Evolutionary conservation across 2,888 invertebrate species (phyloP).

Genomic region (Callosobruchus maculatus): DNA sequence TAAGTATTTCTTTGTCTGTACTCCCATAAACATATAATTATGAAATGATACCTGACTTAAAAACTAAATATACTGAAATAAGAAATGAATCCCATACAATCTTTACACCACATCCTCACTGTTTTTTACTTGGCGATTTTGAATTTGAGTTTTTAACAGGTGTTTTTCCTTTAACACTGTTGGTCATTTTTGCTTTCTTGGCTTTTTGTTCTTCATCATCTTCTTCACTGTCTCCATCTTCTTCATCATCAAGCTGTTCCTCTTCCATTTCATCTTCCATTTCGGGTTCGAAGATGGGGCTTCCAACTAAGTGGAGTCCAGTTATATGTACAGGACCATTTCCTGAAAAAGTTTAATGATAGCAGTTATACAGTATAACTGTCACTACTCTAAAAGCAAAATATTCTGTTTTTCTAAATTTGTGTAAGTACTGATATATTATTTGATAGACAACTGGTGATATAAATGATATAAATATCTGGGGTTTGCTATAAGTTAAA

Average conservation of each 20-base stretch:
- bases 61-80: not conserved
- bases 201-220: conserved; percentile 74
- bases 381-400: too few species aligned
- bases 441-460: too few species aligned
- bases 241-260: conserved; percentile 76
- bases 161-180: conserved; percentile 69
- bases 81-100: not conserved
- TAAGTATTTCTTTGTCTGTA: not conserved
- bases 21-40: too few species aligned
- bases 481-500: too few species aligned
- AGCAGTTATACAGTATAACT: too few species aligned
- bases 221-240: conserved; percentile 71
- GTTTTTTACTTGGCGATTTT: not conserved
- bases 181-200: conserved; percentile 73
- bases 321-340: conserved; percentile 81
- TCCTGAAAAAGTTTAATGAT: not conserved
- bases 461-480: too few species aligned
- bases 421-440: too few species aligned
- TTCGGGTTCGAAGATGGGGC: conserved; percentile 70
- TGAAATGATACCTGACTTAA: not conserved
- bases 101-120: not conserved
- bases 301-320: conserved; percentile 78
- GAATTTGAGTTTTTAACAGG: conserved; percentile 52
- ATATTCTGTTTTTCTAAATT: too few species aligned
- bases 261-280: conserved; percentile 78